Conservation (phyloP, 2,113 vertebrate genomes). For the Oceanites oceanicus region DNA sequence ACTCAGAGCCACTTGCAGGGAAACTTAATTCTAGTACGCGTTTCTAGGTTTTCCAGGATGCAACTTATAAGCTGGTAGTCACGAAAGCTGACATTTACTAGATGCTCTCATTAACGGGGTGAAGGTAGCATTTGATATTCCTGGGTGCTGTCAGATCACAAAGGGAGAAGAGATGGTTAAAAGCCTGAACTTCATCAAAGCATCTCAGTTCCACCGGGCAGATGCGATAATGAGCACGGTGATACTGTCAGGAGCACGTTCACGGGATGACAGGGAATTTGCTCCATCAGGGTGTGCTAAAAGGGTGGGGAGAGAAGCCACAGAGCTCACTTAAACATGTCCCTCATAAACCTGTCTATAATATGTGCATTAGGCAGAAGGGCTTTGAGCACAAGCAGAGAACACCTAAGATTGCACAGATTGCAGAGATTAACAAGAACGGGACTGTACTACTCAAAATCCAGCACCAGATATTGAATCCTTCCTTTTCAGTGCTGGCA, state of each 20-base stretch:
- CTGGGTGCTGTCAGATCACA: constrained; percentile 12
- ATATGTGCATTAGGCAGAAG: background rate
- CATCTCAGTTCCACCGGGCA: background rate
- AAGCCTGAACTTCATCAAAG: constrained; percentile 24
- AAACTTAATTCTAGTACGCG: no score
- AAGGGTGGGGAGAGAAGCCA: background rate
- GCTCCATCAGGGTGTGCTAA: background rate
- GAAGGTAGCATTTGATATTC: background rate
- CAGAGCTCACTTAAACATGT: background rate
- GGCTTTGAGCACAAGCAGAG: background rate
- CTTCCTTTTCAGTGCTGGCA: background rate
- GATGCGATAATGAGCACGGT: background rate
- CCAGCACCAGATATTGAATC: constrained; percentile 47
- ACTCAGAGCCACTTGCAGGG: background rate
- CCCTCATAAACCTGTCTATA: background rate
- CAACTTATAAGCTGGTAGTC: background rate
- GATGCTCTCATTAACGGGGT: background rate
- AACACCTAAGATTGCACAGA: background rate
- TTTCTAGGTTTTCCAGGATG: background rate
- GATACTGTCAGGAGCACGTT: background rate
- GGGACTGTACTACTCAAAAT: background rate
- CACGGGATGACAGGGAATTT: background rate
- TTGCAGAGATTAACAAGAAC: constrained; percentile 11
- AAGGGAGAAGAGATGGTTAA: constrained; percentile 4
- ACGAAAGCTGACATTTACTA: constrained; percentile 17